Base-by-base conservation (phyloP, 2,888 invertebrate species). In the Urechis unicinctus region DNA sequence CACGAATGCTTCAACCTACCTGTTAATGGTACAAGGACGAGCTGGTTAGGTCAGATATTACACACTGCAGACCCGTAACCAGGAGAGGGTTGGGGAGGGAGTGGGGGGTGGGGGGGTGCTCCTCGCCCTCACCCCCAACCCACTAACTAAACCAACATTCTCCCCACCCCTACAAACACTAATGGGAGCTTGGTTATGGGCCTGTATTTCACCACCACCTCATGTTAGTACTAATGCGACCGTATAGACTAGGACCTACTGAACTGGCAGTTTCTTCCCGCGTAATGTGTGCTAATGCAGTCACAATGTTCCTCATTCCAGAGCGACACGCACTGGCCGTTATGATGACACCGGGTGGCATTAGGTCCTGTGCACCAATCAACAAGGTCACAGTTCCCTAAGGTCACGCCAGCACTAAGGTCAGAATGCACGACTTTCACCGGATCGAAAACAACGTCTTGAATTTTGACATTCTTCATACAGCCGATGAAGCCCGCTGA, bases 221-320 rank as follows among this genome's bases (percentile, higher is more conserved):
- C n/a, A n/a, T n/a, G n/a, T n/a, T n/a, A n/a, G n/a, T n/a, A n/a
- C n/a, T n/a, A n/a, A n/a, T n/a, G n/a, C n/a, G n/a, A n/a, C n/a
- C n/a, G n/a, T n/a, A n/a, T n/a, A n/a, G n/a, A n/a, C n/a, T n/a
- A n/a, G n/a, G 25, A 72, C 77, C 79, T 72, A 85, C 85, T 81
- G 68, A 95, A 95, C 74, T 94, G 94, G 68, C 95, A 95, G 71
- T 92, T 92, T 71, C 89, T 89, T 9, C 95, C 95, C 47, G 88
- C 88, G 71, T 94, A 95, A 0, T 91, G 91, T 3, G 91, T 92
- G 62, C 86, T 88, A 45, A 86, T 86, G 77, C 94, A 95, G 70
- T 94, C 90, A 73, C 95, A 95, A 30, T 86, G 88, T 45, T 93
- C 86, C 68, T 91, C 69, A 13, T 58, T 89, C 74, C 92, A 90